Conservation (phyloP, 1,140 invertebrate species). For the Campoletis sonorensis region DNA sequence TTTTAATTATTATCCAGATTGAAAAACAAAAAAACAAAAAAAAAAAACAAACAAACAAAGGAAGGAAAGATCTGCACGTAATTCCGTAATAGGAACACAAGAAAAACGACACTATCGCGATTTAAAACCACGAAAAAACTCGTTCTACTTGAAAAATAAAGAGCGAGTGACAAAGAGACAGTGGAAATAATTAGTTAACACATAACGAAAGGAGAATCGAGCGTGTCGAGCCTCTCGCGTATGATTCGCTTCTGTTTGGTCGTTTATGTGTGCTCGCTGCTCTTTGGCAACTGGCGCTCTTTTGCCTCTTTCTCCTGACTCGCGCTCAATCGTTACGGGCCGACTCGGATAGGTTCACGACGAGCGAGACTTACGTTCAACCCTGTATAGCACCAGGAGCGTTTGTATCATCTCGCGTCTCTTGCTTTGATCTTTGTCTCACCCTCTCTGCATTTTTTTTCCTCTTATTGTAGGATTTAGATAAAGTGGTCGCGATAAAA, state of each 20-base stretch:
- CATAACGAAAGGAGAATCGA: constrained; percentile 9
- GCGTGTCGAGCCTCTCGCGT: constrained; percentile 38
- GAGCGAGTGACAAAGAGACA: constrained; percentile 25
- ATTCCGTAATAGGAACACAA: constrained; percentile 23
- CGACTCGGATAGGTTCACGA: constrained; percentile 9
- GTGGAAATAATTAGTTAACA: background rate
- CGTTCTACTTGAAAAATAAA: constrained; percentile 30
- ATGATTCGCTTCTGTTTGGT: constrained; percentile 27
- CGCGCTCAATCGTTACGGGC: constrained; percentile 15
- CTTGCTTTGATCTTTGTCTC: background rate
- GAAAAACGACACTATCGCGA: constrained; percentile 35
- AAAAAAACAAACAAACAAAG: no score
- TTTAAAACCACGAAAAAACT: constrained; percentile 24
- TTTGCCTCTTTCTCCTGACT: constrained; percentile 41
- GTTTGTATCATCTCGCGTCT: background rate
- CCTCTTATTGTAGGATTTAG: no score
- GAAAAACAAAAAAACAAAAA: background rate
- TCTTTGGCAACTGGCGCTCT: constrained; percentile 4
- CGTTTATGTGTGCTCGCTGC: background rate
- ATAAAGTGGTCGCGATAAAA: no score
- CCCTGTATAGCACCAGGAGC: background rate
- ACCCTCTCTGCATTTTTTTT: background rate
- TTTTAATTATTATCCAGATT: background rate
- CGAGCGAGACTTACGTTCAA: background rate
- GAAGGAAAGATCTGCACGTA: constrained; percentile 15